Conservation (phyloP, 2,888 invertebrate genomes). For the Drosophila subsilvestris region DNA sequence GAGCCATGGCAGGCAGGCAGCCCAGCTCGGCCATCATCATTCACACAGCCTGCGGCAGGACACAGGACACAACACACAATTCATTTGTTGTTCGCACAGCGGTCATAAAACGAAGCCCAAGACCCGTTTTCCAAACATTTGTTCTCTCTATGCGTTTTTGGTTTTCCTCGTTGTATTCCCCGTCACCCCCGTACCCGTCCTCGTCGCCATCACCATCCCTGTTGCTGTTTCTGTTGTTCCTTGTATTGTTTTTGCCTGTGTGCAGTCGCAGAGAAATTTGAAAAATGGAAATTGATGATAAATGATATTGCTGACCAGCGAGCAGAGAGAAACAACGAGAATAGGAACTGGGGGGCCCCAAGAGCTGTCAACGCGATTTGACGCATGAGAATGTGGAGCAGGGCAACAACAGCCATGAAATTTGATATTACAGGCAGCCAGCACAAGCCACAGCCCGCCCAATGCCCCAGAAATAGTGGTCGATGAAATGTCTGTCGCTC, state of each 20-base stretch:
- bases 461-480: constrained; percentile 33
- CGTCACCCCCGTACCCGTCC: background rate
- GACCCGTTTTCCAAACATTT: constrained; percentile 51
- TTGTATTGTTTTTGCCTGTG: constrained; percentile 27
- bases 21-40: constrained; percentile 59
- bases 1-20: constrained; percentile 4
- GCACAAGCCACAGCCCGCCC: constrained; percentile 17
- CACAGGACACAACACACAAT: constrained; percentile 61
- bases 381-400: constrained; percentile 66
- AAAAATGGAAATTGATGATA: constrained; percentile 82
- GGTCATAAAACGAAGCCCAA: constrained; percentile 57
- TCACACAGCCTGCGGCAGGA: constrained; percentile 62
- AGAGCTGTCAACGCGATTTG: constrained; percentile 73
- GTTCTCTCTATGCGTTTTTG: constrained; percentile 43
- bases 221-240: constrained; percentile 9
- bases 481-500: constrained; percentile 22
- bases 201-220: background rate
- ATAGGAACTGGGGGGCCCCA: constrained; percentile 24
- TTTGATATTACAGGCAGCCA: constrained; percentile 32
- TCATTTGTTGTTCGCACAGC: constrained; percentile 64
- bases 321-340: constrained; percentile 31
- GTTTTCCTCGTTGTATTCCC: constrained; percentile 2
- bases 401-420: constrained; percentile 50
- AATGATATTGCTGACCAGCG: constrained; percentile 75
- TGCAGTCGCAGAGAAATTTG: constrained; percentile 70